Evolutionary conservation across 1,140 invertebrate genomes (phyloP), one percentile per base, ranked within the genome.

Genomic region (Pemphigus obesinymphae): DNA sequence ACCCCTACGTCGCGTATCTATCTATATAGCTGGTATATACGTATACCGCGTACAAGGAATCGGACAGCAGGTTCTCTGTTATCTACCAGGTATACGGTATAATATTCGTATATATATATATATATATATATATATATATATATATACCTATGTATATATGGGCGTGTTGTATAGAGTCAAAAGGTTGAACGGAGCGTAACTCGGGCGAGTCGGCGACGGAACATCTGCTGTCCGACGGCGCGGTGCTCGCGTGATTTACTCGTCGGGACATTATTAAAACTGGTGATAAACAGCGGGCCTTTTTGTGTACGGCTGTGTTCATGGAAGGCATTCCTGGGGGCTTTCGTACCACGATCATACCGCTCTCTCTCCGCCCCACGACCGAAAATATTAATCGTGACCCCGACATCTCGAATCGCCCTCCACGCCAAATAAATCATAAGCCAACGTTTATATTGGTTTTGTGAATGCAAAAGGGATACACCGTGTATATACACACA

Each of bases 241-340:
- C 34, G 66, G 66, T 1, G 70, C 53, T 34, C 34, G 75, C 34
- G 75, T 80, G 76, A 80, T 80, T 80, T 80, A 80, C 76, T 80
- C 76, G n/a, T 61, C 23, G 76, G 55, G 76, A 80, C 76, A 80
- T 80, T 80, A 80, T 80, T 80, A 80, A 80, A 80, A 80, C 76
- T 29, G 76, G 76, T 63, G 76, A 80, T 80, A 63, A 63, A 80
- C 76, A 63, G 76, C 76, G 76, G 76, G 76, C 55, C 55, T 45
- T 80, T 80, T 80, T 43, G 55, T 63, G 2, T 26, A 23, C 8
- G 1, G 1, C 10, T 31, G 13, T 11, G 43, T 45, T 11, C 4
- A 40, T 10, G 58, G 26, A 53, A 26, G 23, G 75, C 50, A 78
- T 78, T 61, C 53, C 75, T 61, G 7, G 55, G 34, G 75, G 75